Evolutionary conservation across 1,140 invertebrate genomes (phyloP).

Genomic region (Ectropis grisescens): DNA sequence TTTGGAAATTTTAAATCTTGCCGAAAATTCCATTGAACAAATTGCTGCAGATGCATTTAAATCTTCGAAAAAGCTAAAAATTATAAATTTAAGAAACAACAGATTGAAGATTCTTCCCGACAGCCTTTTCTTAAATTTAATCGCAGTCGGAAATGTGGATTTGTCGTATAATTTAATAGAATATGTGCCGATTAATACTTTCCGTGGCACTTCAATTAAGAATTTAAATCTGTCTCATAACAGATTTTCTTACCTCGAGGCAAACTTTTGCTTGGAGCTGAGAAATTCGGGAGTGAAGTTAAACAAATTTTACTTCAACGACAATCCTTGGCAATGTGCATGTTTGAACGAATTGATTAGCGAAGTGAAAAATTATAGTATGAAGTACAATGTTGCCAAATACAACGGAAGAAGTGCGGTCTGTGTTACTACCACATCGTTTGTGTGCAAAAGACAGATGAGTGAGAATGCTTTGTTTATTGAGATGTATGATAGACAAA

Average conservation of each 20-base stretch:
- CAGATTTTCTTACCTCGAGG: slow-evolving; percentile 39
- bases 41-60: slow-evolving; percentile 31
- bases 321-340: slow-evolving; percentile 55
- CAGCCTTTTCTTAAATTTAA: slow-evolving; percentile 34
- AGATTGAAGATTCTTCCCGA: slow-evolving; percentile 31
- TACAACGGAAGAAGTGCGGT: slow-evolving; percentile 30
- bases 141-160: slow-evolving; percentile 26
- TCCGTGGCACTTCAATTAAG: slow-evolving; percentile 19
- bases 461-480: not conserved
- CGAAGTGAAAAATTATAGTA: slow-evolving; percentile 30
- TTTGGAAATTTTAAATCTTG: slow-evolving; percentile 32
- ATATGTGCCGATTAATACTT: slow-evolving; percentile 31
- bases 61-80: slow-evolving; percentile 28
- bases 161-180: slow-evolving; percentile 36
- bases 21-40: slow-evolving; percentile 15
- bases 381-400: slow-evolving; percentile 30
- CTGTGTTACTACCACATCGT: not conserved
- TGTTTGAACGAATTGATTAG: slow-evolving; percentile 36
- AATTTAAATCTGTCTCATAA: not conserved
- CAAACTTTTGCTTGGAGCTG: slow-evolving; percentile 47
- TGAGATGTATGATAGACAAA: not conserved
- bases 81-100: slow-evolving; percentile 32
- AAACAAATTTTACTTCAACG: slow-evolving; percentile 42
- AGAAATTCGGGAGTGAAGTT: slow-evolving; percentile 36
- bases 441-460: not conserved